Evolutionary conservation across 2,797 vertebrate genomes (phyloP), one percentile per base, ranked within the genome.

Genomic region (Euthynnus affinis): DNA sequence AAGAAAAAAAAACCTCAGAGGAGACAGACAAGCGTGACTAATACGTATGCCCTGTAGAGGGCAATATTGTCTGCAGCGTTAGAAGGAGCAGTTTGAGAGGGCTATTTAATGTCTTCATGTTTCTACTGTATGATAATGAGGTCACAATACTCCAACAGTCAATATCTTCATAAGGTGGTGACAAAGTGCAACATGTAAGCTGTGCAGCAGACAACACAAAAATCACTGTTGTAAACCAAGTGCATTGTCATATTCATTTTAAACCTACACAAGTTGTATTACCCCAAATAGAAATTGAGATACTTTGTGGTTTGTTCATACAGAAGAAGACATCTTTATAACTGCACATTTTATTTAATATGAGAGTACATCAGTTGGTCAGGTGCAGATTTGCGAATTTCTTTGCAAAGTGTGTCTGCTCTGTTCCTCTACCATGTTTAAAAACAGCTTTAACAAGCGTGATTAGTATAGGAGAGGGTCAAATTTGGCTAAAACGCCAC

Each of bases 21-120:
- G 58, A 37, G 44, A 88, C 70, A 81, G 83, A 78, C 80, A 87
- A 87, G 85, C 90, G 72, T 94, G 89, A 86, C 88, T 90, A 91
- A 91, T 88, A 63, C 78, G 63, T 82, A 32, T 79, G 91, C 86
- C 94, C 95, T 94, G 91, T 91, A 96, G 95, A 93, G 94, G 95
- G 95, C 94, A 92, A 91, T 90, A 91, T 95, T 94, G 94, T 88
- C 92, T 93, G 76, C 87, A 60, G 69, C 63, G 83, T 79, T 32
- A 56, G 37, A 76, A 65, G 51, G 48, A 84, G 56, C 27, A 52
- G 48, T 85, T 81, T 83, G 68, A 83, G 78, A 42, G 73, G 73
- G 64, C 66, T 78, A 37, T 84, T 86, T 34, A 78, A 83, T 42
- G 68, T 65, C 58, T 82, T 88, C 61, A 82, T 88, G 73, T 86